A percentile compares a stretch with the other conserved stretches of the same genome.
These are phyloP conservation scores for Phoxinus phoxinus DNA, from an alignment of 2,113 vertebrate species.

Conservation along the genomic window DNA sequence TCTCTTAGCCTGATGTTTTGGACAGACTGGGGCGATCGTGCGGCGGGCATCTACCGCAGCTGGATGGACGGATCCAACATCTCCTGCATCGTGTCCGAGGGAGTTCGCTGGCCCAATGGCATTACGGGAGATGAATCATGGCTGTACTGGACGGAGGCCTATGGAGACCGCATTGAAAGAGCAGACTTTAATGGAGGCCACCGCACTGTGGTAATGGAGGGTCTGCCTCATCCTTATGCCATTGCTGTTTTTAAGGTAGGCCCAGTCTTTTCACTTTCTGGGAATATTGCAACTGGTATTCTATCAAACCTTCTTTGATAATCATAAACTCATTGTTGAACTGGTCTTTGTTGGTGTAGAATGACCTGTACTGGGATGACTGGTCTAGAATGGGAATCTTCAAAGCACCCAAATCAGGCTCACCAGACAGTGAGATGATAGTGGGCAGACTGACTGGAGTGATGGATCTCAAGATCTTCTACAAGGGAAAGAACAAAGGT, in stretches of 20 bases:
- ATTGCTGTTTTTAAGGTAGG: constrained; percentile 94
- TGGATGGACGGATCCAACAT: constrained; percentile 90
- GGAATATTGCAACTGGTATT: background rate
- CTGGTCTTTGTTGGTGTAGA: constrained; percentile 72
- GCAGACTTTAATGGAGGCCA: constrained; percentile 84
- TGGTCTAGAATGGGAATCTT: constrained; percentile 98
- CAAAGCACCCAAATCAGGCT: constrained; percentile 87
- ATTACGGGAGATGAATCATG: constrained; percentile 90
- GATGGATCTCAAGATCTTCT: constrained; percentile 99
- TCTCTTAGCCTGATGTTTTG: constrained; percentile 92
- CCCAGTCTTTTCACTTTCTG: background rate
- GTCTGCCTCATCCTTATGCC: constrained; percentile 94
- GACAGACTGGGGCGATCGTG: constrained; percentile 95
- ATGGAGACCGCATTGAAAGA: constrained; percentile 93
- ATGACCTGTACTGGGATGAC: constrained; percentile 97
- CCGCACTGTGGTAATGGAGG: constrained; percentile 88
- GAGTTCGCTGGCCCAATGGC: constrained; percentile 95
- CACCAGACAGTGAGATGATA: constrained; percentile 82
- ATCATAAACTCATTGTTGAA: background rate
- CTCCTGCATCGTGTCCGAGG: constrained; percentile 83
- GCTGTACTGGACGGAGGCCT: constrained; percentile 98
- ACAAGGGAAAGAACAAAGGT: constrained; percentile 91
- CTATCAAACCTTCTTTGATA: background rate
- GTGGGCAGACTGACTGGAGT: constrained; percentile 88
- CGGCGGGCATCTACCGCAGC: constrained; percentile 88